Percentiles rank a stretch among this genome's conserved stretches.
Evolutionary conservation across 30 jellyfish, hydroid and myxozoan species (phyloP).

Genomic region (Cassiopea andromeda): DNA sequence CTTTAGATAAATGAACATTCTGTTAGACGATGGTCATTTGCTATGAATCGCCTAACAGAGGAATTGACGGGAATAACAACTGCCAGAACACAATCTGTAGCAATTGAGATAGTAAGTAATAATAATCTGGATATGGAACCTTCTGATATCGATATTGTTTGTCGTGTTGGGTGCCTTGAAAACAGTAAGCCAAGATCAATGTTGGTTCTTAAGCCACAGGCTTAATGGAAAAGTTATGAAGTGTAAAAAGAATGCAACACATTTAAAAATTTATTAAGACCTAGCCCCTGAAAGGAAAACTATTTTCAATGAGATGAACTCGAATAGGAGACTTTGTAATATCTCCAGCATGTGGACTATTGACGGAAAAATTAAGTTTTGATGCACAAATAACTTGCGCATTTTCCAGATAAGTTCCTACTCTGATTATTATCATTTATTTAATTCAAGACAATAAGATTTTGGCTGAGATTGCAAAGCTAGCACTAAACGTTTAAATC

Average conservation of each 20-base stretch:
- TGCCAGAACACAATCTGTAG: too few relatives aligned
- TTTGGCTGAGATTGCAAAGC: conserved; percentile 24
- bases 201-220: conserved; percentile 1
- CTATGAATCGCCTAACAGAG: too few relatives aligned
- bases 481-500: background rate
- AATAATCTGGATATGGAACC: background rate
- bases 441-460: conserved; percentile 10
- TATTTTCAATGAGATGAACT: background rate
- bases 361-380: conserved; percentile 19
- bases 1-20: too few relatives aligned
- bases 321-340: background rate
- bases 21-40: too few relatives aligned
- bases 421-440: background rate
- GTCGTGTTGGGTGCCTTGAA: conserved; percentile 7
- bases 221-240: background rate
- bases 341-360: conserved; percentile 27
- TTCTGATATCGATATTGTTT: conserved; percentile 14
- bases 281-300: conserved; percentile 19
- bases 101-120: too few relatives aligned
- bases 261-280: conserved; percentile 8
- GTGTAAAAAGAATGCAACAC: background rate
- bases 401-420: conserved; percentile 20
- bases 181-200: conserved; percentile 3
- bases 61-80: too few relatives aligned
- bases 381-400: background rate